Conservation (phyloP, 2,113 vertebrate genomes). For the Scalopus aquaticus region DNA sequence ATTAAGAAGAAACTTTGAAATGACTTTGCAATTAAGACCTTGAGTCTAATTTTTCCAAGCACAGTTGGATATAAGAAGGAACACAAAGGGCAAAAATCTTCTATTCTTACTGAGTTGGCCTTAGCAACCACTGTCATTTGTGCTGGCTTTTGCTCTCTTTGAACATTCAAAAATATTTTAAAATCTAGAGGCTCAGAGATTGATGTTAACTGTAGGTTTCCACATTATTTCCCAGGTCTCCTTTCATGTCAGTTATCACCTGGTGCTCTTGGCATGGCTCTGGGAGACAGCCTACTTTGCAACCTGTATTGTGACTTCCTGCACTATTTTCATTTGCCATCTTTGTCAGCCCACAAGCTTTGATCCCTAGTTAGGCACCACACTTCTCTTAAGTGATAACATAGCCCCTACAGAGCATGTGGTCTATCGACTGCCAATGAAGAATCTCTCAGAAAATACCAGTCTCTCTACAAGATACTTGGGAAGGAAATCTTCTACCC, state of each 20-base stretch:
- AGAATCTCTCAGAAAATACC: not conserved
- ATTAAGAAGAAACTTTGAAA: constrained; percentile 32
- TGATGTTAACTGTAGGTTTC: not conserved
- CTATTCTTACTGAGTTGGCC: not conserved
- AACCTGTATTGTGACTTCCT: not conserved
- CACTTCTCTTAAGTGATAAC: not conserved
- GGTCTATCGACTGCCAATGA: not conserved
- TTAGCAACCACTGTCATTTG: not conserved
- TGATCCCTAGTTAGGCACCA: no score
- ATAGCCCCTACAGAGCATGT: fast-evolving
- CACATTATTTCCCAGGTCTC: not conserved
- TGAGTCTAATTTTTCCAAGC: not conserved
- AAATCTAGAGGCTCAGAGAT: not conserved
- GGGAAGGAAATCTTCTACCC: not conserved
- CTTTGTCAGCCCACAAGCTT: not conserved
- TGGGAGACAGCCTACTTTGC: not conserved
- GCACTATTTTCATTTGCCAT: not conserved
- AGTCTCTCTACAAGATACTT: not conserved
- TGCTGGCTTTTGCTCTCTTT: not conserved
- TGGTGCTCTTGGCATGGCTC: no score
- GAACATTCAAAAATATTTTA: not conserved
- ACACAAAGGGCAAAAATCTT: not conserved
- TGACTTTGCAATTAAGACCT: not conserved
- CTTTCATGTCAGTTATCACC: not conserved
- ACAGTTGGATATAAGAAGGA: not conserved